Conservation (phyloP, 1,140 invertebrate genomes). For the Spodoptera frugiperda region DNA sequence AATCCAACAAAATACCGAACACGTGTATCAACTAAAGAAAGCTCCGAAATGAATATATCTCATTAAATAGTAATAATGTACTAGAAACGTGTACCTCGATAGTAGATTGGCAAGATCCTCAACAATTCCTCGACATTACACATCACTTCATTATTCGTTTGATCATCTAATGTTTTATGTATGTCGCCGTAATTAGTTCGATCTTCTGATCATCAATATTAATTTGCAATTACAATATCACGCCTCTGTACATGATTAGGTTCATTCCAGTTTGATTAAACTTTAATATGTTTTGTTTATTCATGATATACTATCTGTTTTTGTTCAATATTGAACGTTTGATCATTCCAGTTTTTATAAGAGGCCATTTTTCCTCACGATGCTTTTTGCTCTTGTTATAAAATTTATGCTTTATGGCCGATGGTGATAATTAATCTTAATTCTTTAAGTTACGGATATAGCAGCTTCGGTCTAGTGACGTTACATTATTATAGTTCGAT, state of each 20-base stretch:
- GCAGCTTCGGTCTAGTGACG: slow-evolving; percentile 25
- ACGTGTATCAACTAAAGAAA: too few relatives aligned
- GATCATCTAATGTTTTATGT: slow-evolving; percentile 55
- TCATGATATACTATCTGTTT: slow-evolving; percentile 34
- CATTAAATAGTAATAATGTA: not conserved
- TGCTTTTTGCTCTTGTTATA: slow-evolving; percentile 28
- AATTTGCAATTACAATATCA: slow-evolving; percentile 59
- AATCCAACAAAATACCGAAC: too few relatives aligned
- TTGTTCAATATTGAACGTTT: slow-evolving; percentile 30
- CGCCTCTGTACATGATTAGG: slow-evolving; percentile 48
- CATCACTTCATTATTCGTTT: slow-evolving; percentile 39
- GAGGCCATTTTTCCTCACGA: slow-evolving; percentile 6
- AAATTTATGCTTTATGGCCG: slow-evolving; percentile 20
- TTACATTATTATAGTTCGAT: slow-evolving; percentile 36
- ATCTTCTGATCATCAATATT: slow-evolving; percentile 58
- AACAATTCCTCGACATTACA: slow-evolving; percentile 1
- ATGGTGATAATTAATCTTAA: slow-evolving; percentile 30
- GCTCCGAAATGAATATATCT: not conserved
- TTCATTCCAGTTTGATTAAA: slow-evolving; percentile 46
- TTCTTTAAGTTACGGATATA: slow-evolving; percentile 31
- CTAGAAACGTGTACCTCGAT: not conserved
- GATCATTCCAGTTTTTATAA: too few relatives aligned
- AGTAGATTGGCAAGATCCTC: slow-evolving; percentile 5
- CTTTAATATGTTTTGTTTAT: slow-evolving; percentile 31
- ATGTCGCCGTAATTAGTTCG: slow-evolving; percentile 47